phyloP scores from a whole-genome alignment of 2,113 vertebrate species.

The Megaceryle maxima region DNA sequence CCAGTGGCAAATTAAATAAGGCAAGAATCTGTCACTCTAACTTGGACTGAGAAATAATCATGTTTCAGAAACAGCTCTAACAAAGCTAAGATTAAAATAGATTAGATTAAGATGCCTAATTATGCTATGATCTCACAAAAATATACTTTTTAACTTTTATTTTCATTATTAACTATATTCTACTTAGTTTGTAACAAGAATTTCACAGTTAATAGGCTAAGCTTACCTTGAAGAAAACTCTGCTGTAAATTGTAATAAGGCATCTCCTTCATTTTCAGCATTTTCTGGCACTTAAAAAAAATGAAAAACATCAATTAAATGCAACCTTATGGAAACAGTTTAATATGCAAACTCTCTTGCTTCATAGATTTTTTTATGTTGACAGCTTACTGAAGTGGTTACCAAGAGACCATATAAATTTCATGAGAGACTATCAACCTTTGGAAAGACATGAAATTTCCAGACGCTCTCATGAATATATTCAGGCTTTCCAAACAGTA shows the following conservation, averaged over 20 bases:
- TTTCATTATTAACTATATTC: not conserved
- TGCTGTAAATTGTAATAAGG: conserved; percentile 99
- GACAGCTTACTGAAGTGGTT: not conserved
- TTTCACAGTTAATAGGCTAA: conserved; percentile 20
- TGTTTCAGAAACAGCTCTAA: not conserved
- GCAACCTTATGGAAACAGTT: conserved; percentile 51
- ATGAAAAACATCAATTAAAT: conserved; percentile 48
- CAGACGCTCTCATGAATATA: not conserved
- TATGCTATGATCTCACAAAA: not conserved
- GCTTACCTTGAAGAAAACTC: conserved; percentile 97
- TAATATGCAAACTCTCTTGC: conserved; percentile 37
- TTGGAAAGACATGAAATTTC: not conserved
- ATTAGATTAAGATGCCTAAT: not conserved
- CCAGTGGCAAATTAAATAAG: not conserved
- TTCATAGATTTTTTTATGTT: not conserved
- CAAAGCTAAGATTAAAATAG: not conserved
- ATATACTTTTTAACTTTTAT: not conserved
- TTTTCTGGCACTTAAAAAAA: conserved; percentile 93
- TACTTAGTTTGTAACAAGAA: conserved; percentile 1
- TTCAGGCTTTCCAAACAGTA: not conserved
- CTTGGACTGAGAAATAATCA: not conserved
- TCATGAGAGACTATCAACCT: not conserved
- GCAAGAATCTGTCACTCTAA: not conserved
- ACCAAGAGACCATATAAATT: not conserved
- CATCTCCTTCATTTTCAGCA: conserved; percentile 97